These are phyloP conservation scores for Clostera curtula DNA, from an alignment of 2,888 invertebrate genomes.

Conservation along the genomic window DNA sequence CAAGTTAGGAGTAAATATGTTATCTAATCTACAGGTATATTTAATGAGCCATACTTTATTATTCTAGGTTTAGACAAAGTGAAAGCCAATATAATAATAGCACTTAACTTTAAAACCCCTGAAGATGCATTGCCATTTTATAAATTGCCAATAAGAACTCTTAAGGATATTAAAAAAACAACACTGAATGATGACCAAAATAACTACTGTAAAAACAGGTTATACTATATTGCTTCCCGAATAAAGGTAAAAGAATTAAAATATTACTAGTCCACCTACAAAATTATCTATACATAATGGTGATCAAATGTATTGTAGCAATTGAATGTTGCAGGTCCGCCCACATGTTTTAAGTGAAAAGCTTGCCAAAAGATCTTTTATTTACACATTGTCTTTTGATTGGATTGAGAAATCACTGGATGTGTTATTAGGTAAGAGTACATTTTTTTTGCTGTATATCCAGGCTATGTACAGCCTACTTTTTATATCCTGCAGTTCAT, in stretches of 20 bases:
- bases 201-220: slow-evolving; percentile 63
- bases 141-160: slow-evolving; percentile 47
- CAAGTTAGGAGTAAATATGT: background rate
- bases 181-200: slow-evolving; percentile 51
- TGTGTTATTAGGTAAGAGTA: slow-evolving; percentile 59
- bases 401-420: slow-evolving; percentile 70
- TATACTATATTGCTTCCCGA: slow-evolving; percentile 72
- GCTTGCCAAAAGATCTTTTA: slow-evolving; percentile 67
- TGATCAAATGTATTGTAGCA: background rate
- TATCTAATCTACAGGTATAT: slow-evolving; percentile 9
- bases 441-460: background rate
- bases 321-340: slow-evolving; percentile 41
- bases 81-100: slow-evolving; percentile 51
- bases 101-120: slow-evolving; percentile 52
- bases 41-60: slow-evolving; percentile 3
- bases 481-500: background rate
- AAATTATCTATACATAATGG: background rate
- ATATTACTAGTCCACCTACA: background rate
- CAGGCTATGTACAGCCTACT: background rate
- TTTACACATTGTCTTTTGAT: slow-evolving; percentile 71
- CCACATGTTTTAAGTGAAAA: slow-evolving; percentile 58
- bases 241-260: slow-evolving; percentile 44
- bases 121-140: slow-evolving; percentile 73
- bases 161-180: slow-evolving; percentile 41
- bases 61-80: slow-evolving; percentile 28